Evolutionary conservation across 2,113 vertebrate genomes (phyloP).

Genomic region (Corythornis cristatus): DNA sequence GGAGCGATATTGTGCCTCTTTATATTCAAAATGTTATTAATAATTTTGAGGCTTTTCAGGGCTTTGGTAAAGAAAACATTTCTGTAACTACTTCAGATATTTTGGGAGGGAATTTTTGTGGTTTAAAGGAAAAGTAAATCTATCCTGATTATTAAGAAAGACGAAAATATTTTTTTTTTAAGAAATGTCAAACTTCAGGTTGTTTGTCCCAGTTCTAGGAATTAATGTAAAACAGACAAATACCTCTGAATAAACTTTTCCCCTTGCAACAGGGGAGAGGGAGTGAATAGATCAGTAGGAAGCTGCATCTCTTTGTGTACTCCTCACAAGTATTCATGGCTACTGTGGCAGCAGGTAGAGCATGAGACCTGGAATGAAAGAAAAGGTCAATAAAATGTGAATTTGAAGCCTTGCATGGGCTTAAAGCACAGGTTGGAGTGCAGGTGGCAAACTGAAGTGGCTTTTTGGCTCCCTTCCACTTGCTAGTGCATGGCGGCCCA

Average conservation of each 20-base stretch:
- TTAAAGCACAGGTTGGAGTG: not conserved
- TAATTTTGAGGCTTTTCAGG: slow-evolving; percentile 5
- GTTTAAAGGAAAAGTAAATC: slow-evolving; percentile 24
- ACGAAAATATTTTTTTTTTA: not conserved
- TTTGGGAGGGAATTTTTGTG: not conserved
- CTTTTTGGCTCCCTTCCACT: slow-evolving; percentile 33
- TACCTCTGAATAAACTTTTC: not conserved
- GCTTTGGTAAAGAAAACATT: slow-evolving; percentile 33
- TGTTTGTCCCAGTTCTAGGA: not conserved
- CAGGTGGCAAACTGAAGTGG: not conserved
- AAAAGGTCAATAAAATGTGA: not conserved
- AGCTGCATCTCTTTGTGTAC: not conserved
- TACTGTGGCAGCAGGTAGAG: not conserved
- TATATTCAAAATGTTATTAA: slow-evolving; percentile 10
- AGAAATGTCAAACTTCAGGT: not conserved
- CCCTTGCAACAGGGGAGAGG: not conserved
- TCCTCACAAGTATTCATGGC: not conserved
- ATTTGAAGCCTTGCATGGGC: not conserved
- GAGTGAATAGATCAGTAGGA: not conserved
- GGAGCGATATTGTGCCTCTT: not conserved
- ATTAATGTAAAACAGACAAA: not conserved
- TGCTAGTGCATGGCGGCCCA: not conserved
- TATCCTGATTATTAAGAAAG: slow-evolving; percentile 9
- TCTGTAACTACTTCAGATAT: slow-evolving; percentile 5
- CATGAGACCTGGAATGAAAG: not conserved